These are phyloP conservation scores for Caenorhabditis angaria DNA, from an alignment of 2,888 invertebrate species.

Conservation along the genomic window DNA sequence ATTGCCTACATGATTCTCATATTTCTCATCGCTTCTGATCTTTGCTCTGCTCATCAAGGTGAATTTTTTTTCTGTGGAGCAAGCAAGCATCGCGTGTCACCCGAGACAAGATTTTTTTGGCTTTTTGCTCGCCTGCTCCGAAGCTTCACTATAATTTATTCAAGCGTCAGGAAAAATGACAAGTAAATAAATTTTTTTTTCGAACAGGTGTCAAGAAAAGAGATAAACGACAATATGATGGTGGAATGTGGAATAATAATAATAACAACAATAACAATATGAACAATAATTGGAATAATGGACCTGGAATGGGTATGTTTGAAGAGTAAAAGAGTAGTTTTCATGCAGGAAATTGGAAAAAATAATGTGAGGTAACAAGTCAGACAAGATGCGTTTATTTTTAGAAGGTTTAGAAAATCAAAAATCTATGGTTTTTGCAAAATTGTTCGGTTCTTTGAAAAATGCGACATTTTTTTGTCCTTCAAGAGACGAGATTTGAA, in stretches of 20 bases:
- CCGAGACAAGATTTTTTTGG: background rate
- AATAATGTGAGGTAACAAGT: too few species aligned
- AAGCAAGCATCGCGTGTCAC: background rate
- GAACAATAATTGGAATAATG: constrained; percentile 1
- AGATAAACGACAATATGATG: constrained; percentile 1
- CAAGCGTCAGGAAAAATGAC: background rate
- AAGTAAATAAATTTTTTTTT: background rate
- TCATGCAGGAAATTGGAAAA: too few species aligned
- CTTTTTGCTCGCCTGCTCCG: too few species aligned
- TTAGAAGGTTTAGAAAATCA: too few species aligned
- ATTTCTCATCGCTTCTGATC: background rate
- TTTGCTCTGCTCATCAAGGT: background rate
- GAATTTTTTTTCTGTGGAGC: too few species aligned
- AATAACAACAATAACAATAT: background rate
- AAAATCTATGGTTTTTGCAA: too few species aligned
- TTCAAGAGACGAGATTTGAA: too few species aligned
- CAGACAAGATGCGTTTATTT: too few species aligned
- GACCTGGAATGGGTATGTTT: background rate
- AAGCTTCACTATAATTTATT: constrained; percentile 1
- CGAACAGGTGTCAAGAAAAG: background rate
- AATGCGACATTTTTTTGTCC: too few species aligned
- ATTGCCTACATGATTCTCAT: background rate
- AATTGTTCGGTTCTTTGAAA: too few species aligned
- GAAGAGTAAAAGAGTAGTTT: background rate
- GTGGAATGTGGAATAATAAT: background rate